Percentiles rank a stretch among this genome's conserved stretches.
These are phyloP conservation scores for Nasonovia ribisnigri DNA, from an alignment of 2,888 invertebrate genomes.

Conservation along the genomic window DNA sequence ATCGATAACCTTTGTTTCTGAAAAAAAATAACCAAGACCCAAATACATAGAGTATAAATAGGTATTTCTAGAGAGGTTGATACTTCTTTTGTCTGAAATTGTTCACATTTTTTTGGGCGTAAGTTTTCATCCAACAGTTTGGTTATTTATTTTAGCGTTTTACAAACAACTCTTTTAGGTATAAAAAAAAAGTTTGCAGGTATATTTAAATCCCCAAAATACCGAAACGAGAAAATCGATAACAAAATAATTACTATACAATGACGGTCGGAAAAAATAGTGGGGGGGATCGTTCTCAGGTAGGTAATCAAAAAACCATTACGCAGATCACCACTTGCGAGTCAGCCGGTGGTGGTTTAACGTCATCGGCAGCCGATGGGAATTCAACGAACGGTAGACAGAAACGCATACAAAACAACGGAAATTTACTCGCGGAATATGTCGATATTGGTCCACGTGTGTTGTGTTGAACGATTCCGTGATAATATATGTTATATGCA, in stretches of 20 bases:
- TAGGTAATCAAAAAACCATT: slow-evolving; percentile 6
- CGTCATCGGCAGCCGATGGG: not conserved
- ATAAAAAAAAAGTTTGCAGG: not conserved
- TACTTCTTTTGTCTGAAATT: not conserved
- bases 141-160: not conserved
- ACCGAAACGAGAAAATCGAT: not conserved
- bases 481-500: not conserved
- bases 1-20: not conserved
- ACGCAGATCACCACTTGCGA: not conserved
- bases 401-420: not conserved
- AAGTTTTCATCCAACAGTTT: not conserved
- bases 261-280: not conserved
- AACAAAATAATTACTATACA: not conserved
- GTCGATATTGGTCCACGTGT: not conserved
- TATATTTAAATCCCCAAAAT: not conserved
- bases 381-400: not conserved
- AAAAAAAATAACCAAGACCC: not conserved
- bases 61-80: not conserved
- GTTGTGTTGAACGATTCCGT: not conserved
- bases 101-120: not conserved
- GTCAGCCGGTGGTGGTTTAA: not conserved
- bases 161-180: not conserved
- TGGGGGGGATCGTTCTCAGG: not conserved
- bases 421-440: not conserved
- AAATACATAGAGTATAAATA: not conserved